Evolutionary conservation across 2,888 invertebrate genomes (phyloP).

Genomic region (Eupithecia exiguata): DNA sequence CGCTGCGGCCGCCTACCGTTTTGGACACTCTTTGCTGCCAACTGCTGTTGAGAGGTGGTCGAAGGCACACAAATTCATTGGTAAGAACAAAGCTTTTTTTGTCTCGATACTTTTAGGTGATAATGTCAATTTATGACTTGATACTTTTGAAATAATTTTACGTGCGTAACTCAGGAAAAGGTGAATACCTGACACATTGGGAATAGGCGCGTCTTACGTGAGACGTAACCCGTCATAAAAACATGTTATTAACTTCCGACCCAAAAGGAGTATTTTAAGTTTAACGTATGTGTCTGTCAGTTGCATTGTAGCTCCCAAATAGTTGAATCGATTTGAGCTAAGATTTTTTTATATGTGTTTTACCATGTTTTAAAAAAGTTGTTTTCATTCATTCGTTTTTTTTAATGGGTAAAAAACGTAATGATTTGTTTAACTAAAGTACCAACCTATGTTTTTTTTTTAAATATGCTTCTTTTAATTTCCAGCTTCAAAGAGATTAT

Average conservation of each 20-base stretch:
- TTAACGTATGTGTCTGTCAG: background rate
- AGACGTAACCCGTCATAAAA: background rate
- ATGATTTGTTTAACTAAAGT: too few relatives aligned
- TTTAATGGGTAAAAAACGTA: background rate
- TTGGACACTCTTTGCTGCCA: constrained; percentile 95
- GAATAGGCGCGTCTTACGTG: too few relatives aligned
- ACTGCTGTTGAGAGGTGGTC: constrained; percentile 97
- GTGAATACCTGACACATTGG: too few relatives aligned
- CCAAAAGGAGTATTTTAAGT: background rate
- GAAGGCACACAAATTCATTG: constrained; percentile 96
- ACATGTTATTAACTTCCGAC: background rate
- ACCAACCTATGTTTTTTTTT: too few relatives aligned
- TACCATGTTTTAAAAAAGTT: too few relatives aligned
- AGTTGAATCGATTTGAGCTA: too few relatives aligned
- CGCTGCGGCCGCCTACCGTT: constrained; percentile 95
- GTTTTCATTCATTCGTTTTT: too few relatives aligned
- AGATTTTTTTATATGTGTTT: too few relatives aligned
- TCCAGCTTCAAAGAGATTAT: constrained; percentile 93
- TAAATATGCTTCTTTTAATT: constrained; percentile 39
- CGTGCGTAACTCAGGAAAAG: too few relatives aligned
- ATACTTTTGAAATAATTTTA: background rate
- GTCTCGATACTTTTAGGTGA: background rate
- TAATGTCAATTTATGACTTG: background rate
- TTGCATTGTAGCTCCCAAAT: too few relatives aligned
- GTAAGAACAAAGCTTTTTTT: constrained; percentile 74